Percentiles rank a stretch among this genome's conserved stretches.
Conservation (phyloP, 1,140 invertebrate genomes). For the Macrotrachela quadricornifera region DNA sequence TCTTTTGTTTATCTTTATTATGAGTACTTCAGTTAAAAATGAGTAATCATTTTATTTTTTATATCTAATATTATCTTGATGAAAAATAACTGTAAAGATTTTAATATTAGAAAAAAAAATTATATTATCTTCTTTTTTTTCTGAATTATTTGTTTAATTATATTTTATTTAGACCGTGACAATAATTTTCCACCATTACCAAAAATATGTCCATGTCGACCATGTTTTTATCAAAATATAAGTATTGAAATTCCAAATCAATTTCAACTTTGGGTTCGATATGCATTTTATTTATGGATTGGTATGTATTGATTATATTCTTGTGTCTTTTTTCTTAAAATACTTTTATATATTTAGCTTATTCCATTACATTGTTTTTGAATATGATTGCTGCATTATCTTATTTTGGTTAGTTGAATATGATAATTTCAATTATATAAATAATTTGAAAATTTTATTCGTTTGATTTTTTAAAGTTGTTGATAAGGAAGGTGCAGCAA, state of each 20-base stretch:
- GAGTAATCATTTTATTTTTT: too few species aligned
- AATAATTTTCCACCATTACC: conserved; percentile 98
- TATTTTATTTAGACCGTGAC: conserved; percentile 39
- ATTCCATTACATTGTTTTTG: conserved; percentile 9
- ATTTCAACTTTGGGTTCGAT: conserved; percentile 79
- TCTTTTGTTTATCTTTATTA: too few species aligned
- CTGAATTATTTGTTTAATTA: conserved; percentile 8
- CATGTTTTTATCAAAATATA: conserved; percentile 98
- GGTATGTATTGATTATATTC: conserved; percentile 51
- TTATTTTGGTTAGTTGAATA: too few species aligned
- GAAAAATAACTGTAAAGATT: too few species aligned
- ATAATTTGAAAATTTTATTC: too few species aligned
- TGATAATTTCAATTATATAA: too few species aligned
- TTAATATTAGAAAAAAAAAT: too few species aligned
- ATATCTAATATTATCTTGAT: too few species aligned
- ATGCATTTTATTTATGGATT: conserved; percentile 87
- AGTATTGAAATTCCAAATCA: conserved; percentile 93
- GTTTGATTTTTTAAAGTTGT: conserved; percentile 13
- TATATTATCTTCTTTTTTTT: too few species aligned
- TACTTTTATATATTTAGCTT: conserved; percentile 7
- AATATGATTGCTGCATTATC: conserved; percentile 11
- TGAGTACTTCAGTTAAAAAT: too few species aligned
- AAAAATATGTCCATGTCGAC: conserved; percentile 57
- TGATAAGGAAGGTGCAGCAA: conserved; percentile 27
- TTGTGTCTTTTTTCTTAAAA: conserved; percentile 42